Evolutionary conservation across 2,113 vertebrate genomes (phyloP).

Genomic region (Deroptyus accipitrinus): DNA sequence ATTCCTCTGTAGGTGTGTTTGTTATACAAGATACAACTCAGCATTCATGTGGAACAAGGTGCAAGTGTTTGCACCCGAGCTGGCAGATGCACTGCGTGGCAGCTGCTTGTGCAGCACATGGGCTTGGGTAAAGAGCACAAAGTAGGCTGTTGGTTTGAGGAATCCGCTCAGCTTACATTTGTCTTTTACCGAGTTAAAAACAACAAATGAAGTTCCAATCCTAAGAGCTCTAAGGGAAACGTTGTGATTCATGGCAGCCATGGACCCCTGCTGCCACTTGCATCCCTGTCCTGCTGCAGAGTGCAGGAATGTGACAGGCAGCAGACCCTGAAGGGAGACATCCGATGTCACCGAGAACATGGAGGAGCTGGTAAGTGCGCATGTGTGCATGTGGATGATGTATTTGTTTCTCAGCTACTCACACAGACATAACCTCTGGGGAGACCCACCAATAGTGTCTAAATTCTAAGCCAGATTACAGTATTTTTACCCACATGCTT

Average conservation of each 20-base stretch:
- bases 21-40: background rate
- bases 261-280: background rate
- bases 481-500: background rate
- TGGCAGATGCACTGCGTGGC: background rate
- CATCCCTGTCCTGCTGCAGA: background rate
- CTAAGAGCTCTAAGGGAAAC: background rate
- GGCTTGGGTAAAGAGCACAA: background rate
- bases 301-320: background rate
- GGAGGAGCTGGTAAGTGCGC: background rate
- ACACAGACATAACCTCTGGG: background rate
- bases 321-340: background rate
- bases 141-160: background rate
- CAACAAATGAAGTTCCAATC: background rate
- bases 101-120: background rate
- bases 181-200: background rate
- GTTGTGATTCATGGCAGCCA: background rate
- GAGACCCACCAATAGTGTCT: background rate
- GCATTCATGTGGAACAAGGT: background rate
- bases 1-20: background rate
- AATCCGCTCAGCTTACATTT: background rate
- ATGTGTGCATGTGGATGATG: background rate
- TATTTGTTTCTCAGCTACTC: background rate
- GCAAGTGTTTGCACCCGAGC: background rate
- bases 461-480: background rate
- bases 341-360: background rate